Evolutionary conservation across 2,113 vertebrate genomes (phyloP).

Genomic region (Hydrochoerus hydrochaeris): DNA sequence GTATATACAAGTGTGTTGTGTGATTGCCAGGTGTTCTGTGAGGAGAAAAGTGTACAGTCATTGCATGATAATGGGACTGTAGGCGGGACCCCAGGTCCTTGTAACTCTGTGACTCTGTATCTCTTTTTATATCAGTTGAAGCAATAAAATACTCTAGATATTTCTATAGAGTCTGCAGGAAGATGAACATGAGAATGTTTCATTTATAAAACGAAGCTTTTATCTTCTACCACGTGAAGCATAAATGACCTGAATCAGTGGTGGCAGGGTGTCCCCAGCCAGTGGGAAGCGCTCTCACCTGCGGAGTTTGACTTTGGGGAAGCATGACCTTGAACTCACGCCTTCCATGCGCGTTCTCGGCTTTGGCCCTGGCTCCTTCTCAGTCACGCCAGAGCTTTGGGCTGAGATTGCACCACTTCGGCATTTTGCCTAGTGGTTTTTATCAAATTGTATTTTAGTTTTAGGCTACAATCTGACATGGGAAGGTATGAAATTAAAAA

Average conservation of each 20-base stretch:
- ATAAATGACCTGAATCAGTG: background rate
- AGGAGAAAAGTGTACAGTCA: background rate
- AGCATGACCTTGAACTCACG: background rate
- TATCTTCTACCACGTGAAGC: background rate
- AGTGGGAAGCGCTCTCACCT: background rate
- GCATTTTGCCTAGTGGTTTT: background rate
- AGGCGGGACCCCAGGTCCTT: rapidly evolving
- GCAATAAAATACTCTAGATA: background rate
- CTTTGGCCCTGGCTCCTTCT: background rate
- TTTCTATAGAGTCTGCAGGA: background rate
- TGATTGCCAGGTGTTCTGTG: background rate
- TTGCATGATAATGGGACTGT: background rate
- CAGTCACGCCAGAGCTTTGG: background rate
- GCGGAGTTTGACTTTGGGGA: background rate
- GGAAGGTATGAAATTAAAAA: background rate
- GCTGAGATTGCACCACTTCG: background rate
- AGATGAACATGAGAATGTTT: background rate
- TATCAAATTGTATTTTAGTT: background rate
- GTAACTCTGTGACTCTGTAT: background rate
- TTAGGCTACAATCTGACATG: background rate
- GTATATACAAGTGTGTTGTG: background rate
- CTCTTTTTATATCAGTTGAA: background rate
- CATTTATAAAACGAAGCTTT: background rate
- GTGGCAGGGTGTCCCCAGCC: background rate
- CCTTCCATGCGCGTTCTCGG: background rate